Evolutionary conservation across 2,797 vertebrate genomes (phyloP), one percentile per base, ranked within the genome.

Genomic region (Acipenser ruthenus): DNA sequence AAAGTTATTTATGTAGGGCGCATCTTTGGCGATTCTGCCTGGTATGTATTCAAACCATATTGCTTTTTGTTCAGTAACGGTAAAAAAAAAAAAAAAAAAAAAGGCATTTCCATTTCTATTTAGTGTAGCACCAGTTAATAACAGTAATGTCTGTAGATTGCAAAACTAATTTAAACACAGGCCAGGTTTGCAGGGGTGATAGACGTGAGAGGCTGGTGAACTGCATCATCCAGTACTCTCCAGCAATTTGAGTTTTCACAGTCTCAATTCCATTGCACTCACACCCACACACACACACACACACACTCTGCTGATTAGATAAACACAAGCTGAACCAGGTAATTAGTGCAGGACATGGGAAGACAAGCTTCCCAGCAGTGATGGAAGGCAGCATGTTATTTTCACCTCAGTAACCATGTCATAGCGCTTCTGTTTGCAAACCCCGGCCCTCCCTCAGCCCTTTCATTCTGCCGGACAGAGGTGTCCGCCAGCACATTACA

Each of bases 401-500:
- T 47, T 50, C 50, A 53, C 60, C 68, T 62, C 50, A 55, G 68
- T 64, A 51, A 50, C 47, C 12, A 13, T 51, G 56, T 37, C 37
- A 37, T 37, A 37, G 37, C 37, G 37, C 37, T 37, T 37, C 37
- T 37, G 37, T 37, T 37, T 37, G 37, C 37, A 37, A 37, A 5
- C 37, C 37, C 5, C 37, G 37, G 37, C 37, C 37, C 37, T 37
- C 37, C 37, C 11, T 63, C 23, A 71, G 62, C 68, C 51, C 12
- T 50, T 47, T 18, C 62, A 15, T 13, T 68, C 48, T 55, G 51
- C 55, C 48, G 53, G 67, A 72, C 74, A 64, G 71, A 67, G 73
- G 69, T 69, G 77, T 64, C 63, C 70, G 65, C 70, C 63, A 47
- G 68, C 56, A 67, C 7, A 65, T 70, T 48, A 66, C 65, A 75